Evolutionary conservation across 2,113 vertebrate genomes (phyloP).

Genomic region (Xiphorhynchus elegans): DNA sequence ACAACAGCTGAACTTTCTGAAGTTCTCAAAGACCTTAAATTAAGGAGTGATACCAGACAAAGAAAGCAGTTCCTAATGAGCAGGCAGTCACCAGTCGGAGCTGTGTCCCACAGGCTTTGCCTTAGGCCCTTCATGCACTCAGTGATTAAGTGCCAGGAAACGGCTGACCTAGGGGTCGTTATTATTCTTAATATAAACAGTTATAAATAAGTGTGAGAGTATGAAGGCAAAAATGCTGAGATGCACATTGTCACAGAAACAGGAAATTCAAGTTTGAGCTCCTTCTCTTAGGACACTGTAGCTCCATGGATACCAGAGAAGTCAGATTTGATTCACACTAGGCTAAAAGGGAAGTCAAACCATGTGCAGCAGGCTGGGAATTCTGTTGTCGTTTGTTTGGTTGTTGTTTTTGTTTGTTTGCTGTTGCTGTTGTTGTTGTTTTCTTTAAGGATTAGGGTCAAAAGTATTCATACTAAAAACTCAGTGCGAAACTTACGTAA

Average conservation of each 20-base stretch:
- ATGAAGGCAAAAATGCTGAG: not conserved
- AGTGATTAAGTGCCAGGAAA: not conserved
- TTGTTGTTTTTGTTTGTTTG: not conserved
- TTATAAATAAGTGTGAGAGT: not conserved
- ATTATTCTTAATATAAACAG: not conserved
- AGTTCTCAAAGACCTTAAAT: not conserved
- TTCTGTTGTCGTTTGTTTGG: not conserved
- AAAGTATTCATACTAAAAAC: not conserved
- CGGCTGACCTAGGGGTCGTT: not conserved
- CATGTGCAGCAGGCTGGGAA: not conserved
- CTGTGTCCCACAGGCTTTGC: not conserved
- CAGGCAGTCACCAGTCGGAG: not conserved
- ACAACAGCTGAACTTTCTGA: not conserved
- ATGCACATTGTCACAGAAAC: not conserved
- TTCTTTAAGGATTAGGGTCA: not conserved
- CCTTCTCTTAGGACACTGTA: not conserved
- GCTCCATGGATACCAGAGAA: accelerated
- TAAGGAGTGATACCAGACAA: not conserved
- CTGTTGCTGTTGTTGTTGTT: no score
- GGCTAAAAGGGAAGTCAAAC: not conserved
- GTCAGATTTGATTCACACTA: not conserved
- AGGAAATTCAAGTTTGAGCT: not conserved
- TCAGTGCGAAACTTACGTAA: not conserved
- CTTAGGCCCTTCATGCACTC: not conserved
- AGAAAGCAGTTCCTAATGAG: not conserved